Conservation (phyloP, 2,113 vertebrate genomes). For the Empidonax traillii region DNA sequence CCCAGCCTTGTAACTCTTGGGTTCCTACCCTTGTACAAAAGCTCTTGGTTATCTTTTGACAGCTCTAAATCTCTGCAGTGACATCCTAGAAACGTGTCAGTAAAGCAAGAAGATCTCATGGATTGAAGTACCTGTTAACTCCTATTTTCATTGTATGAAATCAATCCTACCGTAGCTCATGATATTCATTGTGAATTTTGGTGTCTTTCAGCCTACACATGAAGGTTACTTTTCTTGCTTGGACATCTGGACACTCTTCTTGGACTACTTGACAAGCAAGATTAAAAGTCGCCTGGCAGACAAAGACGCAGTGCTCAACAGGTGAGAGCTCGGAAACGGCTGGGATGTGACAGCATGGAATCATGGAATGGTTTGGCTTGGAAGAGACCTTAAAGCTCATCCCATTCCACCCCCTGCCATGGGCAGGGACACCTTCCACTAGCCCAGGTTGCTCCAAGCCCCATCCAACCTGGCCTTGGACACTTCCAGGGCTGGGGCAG, state of each 20-base stretch:
- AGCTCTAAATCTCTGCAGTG: background rate
- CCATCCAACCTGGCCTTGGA: fast-evolving
- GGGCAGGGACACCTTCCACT: background rate
- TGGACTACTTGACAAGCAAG: constrained; percentile 97
- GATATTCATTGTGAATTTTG: background rate
- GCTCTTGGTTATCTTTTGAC: background rate
- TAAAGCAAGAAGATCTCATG: background rate
- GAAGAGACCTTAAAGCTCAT: background rate
- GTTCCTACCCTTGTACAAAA: background rate
- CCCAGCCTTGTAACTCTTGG: background rate
- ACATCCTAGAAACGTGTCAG: background rate
- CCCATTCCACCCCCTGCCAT: background rate
- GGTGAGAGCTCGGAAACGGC: constrained; percentile 27
- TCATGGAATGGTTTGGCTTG: background rate
- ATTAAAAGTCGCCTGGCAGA: constrained; percentile 94
- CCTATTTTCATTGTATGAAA: background rate
- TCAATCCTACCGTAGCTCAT: fast-evolving
- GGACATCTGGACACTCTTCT: constrained; percentile 96
- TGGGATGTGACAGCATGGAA: background rate
- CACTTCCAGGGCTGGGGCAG: background rate
- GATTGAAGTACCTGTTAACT: background rate
- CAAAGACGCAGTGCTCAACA: constrained; percentile 92
- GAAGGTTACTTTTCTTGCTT: constrained; percentile 98
- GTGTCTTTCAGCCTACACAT: constrained; percentile 85
- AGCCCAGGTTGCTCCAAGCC: fast-evolving